Base-by-base conservation (phyloP, 92 coral and sea anemone species). In the Epizoanthus ramosus region DNA sequence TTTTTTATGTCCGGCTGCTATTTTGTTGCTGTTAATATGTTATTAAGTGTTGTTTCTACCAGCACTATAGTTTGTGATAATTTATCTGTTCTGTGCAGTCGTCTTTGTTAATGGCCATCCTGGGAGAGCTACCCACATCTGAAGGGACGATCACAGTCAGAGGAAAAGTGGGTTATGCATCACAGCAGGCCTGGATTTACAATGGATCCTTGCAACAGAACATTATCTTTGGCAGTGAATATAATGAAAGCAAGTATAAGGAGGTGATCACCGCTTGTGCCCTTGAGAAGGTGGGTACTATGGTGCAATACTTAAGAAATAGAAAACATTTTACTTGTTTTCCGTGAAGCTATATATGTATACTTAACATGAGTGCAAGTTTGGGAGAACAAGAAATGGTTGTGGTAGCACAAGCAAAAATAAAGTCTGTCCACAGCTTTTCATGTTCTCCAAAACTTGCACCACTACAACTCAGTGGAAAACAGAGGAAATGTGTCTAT, bases 151-250 rank as follows among this genome's bases (percentile, higher is more conserved):
- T 92, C 73, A 84, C 83, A 31, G 91, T 92, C 10, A 85, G 91
- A 79, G 97, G 97, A 68, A 90, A 82, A 75, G 79, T 90, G 13
- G 97, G 87, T 21, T 92, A 90, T 68, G 92, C 92, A 18, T 90
- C 93, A 5, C 97, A 92, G 43, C 97, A 90, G 86, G 97, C 97
- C 68, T 92, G 97, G 97, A 77, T 92, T 68, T 92, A 87, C 86
- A 92, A 92, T 87, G 93, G 97, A 21, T 75, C 97, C 54, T 75
- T 92, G 66, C 93, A 93, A 50, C 97, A 92, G 71, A 92, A 92
- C 83, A 92, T 92, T 57, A 69, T 92, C 19, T 92, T 92, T 85
- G 93, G 97, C 47, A 88, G 87, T 18, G 93, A 87, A 63, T 82
- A 90, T 65, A 88, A 92, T 21, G 86, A 87, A 66, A 71, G 79